These are phyloP conservation scores for Rhagium mordax DNA, from an alignment of 2,888 invertebrate species.

Conservation along the genomic window DNA sequence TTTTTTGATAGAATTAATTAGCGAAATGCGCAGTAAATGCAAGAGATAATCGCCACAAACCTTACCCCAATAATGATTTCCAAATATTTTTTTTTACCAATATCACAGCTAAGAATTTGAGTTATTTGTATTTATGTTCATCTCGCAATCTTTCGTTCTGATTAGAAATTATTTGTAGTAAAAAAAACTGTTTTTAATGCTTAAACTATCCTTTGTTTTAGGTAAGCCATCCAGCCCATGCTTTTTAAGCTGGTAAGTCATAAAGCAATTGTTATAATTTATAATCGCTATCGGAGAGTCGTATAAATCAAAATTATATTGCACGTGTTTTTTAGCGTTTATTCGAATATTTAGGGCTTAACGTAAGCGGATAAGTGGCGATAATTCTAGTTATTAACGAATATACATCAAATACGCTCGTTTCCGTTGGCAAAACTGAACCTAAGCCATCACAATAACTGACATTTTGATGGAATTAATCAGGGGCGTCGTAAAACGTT, in stretches of 20 bases:
- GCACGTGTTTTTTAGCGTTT: conserved; percentile 35
- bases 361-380: conserved; percentile 39
- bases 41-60: too few relatives aligned
- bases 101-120: too few relatives aligned
- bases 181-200: too few relatives aligned
- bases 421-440: conserved; percentile 16
- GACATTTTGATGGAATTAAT: conserved; percentile 22
- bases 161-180: too few relatives aligned
- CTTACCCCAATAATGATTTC: too few relatives aligned
- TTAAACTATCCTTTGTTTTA: conserved; percentile 30
- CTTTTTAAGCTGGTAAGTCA: conserved; percentile 34
- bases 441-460: conserved; percentile 17
- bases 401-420: conserved; percentile 23
- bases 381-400: conserved; percentile 35
- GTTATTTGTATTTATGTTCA: too few relatives aligned
- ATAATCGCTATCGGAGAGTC: conserved; percentile 32
- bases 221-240: conserved; percentile 32
- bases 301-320: conserved; percentile 40
- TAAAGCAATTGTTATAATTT: conserved; percentile 29
- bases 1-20: not conserved
- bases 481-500: not conserved
- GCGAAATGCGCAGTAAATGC: not conserved
- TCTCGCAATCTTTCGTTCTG: too few relatives aligned
- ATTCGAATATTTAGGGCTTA: conserved; percentile 37
- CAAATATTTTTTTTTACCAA: too few relatives aligned